Evolutionary conservation across 2,888 invertebrate species (phyloP).

Genomic region (Litoditis marina): DNA sequence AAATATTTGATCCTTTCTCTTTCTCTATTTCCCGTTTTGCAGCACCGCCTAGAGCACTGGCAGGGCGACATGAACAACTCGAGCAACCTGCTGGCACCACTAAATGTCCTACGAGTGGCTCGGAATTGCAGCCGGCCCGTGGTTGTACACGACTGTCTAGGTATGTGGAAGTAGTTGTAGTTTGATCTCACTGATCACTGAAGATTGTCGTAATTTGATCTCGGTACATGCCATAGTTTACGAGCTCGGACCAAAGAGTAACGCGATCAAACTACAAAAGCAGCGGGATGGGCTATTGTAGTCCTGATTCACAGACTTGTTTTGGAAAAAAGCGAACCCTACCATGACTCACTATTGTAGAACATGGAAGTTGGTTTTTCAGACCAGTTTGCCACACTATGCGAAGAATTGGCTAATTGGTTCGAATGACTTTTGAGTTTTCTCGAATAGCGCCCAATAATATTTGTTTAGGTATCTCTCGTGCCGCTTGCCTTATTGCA

Average conservation of each 20-base stretch:
- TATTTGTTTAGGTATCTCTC: constrained; percentile 45
- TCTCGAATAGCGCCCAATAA: too few species aligned
- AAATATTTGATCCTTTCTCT: not conserved
- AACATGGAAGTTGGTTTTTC: too few species aligned
- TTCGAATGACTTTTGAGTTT: too few species aligned
- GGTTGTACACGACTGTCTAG: constrained; percentile 52
- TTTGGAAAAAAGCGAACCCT: not conserved
- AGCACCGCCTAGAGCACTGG: constrained; percentile 56
- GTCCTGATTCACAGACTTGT: not conserved
- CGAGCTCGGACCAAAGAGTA: too few species aligned
- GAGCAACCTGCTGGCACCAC: constrained; percentile 44
- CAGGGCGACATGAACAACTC: constrained; percentile 59
- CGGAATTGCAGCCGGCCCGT: constrained; percentile 50
- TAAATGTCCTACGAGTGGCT: constrained; percentile 49
- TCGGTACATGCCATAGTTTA: too few species aligned
- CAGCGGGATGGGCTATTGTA: too few species aligned
- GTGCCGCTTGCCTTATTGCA: constrained; percentile 54
- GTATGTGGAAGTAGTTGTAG: constrained; percentile 12
- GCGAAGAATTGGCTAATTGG: too few species aligned
- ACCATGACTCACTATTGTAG: too few species aligned
- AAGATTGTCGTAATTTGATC: too few species aligned
- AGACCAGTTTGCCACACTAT: too few species aligned
- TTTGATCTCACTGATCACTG: not conserved
- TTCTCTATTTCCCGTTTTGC: constrained; percentile 6
- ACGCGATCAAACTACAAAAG: too few species aligned